Evolutionary conservation across 2,113 vertebrate genomes (phyloP).

Genomic region (Gasterosteus aculeatus): DNA sequence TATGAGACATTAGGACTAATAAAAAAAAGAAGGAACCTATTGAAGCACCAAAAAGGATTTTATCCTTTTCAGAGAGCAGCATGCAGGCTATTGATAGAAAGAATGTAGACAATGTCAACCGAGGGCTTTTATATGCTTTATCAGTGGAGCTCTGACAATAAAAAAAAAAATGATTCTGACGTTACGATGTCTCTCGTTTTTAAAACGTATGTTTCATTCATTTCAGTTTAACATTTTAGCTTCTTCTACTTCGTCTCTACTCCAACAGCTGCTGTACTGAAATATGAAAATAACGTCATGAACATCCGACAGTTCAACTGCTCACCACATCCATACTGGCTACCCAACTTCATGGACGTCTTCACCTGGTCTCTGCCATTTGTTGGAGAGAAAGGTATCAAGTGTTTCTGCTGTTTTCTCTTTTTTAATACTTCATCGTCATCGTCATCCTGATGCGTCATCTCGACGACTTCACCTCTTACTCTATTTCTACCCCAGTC

Average conservation of each 20-base stretch:
- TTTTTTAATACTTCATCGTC: not conserved
- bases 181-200: no score
- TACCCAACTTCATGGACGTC: conserved; percentile 89
- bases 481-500: conserved; percentile 67
- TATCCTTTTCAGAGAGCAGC: no score
- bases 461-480: not conserved
- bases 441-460: not conserved
- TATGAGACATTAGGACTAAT: not conserved
- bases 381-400: conserved; percentile 84
- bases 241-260: not conserved
- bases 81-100: no score
- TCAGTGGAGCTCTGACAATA: no score
- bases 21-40: not conserved
- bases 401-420: not conserved
- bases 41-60: no score
- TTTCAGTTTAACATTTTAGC: not conserved
- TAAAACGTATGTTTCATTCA: no score
- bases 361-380: conserved; percentile 89
- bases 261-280: conserved; percentile 83
- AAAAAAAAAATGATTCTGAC: no score
- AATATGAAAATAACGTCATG: conserved; percentile 89
- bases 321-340: conserved; percentile 87
- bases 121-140: no score
- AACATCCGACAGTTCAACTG: conserved; percentile 88
- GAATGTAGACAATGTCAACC: no score